Evolutionary conservation across 2,113 vertebrate genomes (phyloP).

Genomic region (Ceuthmochares aereus): DNA sequence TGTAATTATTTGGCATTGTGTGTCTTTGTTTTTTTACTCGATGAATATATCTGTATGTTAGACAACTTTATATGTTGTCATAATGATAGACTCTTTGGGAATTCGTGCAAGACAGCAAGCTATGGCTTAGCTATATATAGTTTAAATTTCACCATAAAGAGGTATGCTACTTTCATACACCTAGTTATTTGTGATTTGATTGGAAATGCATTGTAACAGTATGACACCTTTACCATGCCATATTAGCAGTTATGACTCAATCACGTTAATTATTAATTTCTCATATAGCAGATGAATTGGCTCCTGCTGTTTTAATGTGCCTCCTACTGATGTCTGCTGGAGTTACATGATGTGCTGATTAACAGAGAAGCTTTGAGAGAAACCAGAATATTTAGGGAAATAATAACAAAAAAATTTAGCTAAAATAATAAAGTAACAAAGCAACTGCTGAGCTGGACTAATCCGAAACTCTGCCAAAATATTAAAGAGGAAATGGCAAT

Average conservation of each 20-base stretch:
- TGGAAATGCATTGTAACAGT: neutral
- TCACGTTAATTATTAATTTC: conserved; percentile 46
- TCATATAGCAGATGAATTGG: neutral
- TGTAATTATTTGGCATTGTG: neutral
- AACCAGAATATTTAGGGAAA: neutral
- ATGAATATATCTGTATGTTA: neutral
- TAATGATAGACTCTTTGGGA: neutral
- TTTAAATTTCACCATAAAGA: neutral
- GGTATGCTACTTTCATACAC: neutral
- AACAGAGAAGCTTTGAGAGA: conserved; percentile 4
- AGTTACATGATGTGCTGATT: conserved; percentile 35
- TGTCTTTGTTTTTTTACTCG: neutral
- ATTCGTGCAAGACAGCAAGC: neutral
- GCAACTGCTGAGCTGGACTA: neutral
- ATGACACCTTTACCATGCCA: neutral
- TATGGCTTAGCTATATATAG: neutral
- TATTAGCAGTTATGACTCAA: neutral
- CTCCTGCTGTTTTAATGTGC: conserved; percentile 47
- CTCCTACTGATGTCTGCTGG: conserved; percentile 12
- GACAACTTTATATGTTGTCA: neutral
- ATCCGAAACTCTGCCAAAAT: conserved; percentile 7
- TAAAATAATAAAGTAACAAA: conserved; percentile 22
- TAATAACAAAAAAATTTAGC: neutral
- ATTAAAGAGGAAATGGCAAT: neutral
- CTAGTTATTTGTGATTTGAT: neutral